Base-by-base conservation (phyloP, 2,797 vertebrate genomes). In the Enoplosus armatus region DNA sequence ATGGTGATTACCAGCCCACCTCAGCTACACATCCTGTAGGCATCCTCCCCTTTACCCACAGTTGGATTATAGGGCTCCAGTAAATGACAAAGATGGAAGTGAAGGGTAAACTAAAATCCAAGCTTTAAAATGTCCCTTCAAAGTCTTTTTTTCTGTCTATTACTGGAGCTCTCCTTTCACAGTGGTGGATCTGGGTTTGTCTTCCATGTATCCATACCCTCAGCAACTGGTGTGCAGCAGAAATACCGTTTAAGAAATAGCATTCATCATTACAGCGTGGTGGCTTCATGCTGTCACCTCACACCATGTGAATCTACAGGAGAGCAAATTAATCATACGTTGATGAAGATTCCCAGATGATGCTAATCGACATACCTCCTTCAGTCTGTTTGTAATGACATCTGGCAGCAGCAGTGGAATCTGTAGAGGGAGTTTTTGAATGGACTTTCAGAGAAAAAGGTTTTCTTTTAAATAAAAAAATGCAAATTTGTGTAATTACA, bases 191-290 rank as follows among this genome's bases (percentile, higher is more conserved):
- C 33, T 61, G 35, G 15, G 12, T 58, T 35, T 43, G 18, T 51
- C n/a, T 53, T 16, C 22, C 26, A 4, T 65, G 16, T 50, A 33
- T 64, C 24, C 43, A 61, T 39, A 26, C 41, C 11, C 7, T 31
- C 24, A 45, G 33, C 58, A 74, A 43, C 69, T 6, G 22, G 22
- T 41, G 47, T 41, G 18, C 56, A 66, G 29, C 0, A 0, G 31
- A 80, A 68, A 29, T 54, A 14, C 20, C 2, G 0, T 54, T 58
- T 80, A 15, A 77, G 22, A 77, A 85, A 82, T 68, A 67, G 35
- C 54, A 53, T 22, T 75, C 41, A 66, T 77, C 53, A 53, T 51
- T 54, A 24, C 59, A 66, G 2, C 14, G 8, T 47, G 35, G 29
- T 11, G 51, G 20, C 72, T 62, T 79, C 67, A 76, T 3, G 7